A percentile compares a stretch with the other conserved stretches of the same genome.
These are phyloP conservation scores for Homarus americanus DNA, from an alignment of 1,140 invertebrate species.

Conservation along the genomic window DNA sequence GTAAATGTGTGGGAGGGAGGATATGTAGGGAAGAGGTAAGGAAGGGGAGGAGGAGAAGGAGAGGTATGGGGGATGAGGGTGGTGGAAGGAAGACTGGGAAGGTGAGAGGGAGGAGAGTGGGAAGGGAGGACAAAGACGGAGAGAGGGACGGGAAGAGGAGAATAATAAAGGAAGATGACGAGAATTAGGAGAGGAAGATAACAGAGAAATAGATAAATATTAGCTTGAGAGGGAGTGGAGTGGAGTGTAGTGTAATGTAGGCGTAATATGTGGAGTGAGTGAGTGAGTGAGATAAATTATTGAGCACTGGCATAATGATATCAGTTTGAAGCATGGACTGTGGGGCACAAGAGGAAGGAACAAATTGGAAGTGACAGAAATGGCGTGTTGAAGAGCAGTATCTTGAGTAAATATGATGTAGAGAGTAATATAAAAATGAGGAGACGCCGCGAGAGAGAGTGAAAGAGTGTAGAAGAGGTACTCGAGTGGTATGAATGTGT, in stretches of 20 bases:
- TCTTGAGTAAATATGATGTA: background rate
- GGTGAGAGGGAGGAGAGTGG: no score
- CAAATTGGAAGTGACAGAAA: no score
- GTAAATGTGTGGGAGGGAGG: no score
- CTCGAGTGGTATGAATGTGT: background rate
- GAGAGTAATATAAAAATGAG: background rate
- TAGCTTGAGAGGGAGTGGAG: background rate
- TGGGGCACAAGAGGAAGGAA: background rate
- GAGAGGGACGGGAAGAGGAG: conserved; percentile 1
- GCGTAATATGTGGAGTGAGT: background rate
- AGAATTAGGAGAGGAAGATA: background rate
- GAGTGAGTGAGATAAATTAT: background rate
- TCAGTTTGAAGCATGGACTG: background rate
- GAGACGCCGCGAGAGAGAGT: background rate
- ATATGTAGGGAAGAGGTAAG: no score
- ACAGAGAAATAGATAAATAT: background rate
- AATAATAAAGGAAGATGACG: background rate
- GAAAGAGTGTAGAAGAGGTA: background rate
- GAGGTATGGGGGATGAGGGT: no score
- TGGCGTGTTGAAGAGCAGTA: background rate
- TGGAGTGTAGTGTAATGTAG: background rate
- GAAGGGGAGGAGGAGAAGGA: no score
- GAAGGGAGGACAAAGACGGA: no score
- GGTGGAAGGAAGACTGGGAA: no score
- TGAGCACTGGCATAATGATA: background rate